A percentile compares a stretch with the other conserved stretches of the same genome.
Evolutionary conservation across 1,140 invertebrate species (phyloP).

Genomic region (Euwallacea similis): DNA sequence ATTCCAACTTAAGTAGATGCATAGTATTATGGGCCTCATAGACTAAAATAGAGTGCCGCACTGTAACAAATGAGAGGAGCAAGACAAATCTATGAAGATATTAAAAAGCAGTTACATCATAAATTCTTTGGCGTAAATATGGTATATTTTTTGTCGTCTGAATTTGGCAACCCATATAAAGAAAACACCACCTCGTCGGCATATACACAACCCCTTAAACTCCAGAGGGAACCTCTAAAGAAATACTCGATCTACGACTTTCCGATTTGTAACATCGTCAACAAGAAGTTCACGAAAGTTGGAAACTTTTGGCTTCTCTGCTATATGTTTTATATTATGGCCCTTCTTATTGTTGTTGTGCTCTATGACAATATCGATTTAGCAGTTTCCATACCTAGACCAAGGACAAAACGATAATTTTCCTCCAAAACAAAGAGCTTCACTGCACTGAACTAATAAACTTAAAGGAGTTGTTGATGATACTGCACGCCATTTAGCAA

Average conservation of each 20-base stretch:
- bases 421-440: too few relatives aligned
- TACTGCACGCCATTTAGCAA: too few relatives aligned
- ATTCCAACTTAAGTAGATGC: too few relatives aligned
- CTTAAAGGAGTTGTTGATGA: too few relatives aligned
- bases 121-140: too few relatives aligned
- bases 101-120: too few relatives aligned
- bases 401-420: background rate
- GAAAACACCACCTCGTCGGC: constrained; percentile 51
- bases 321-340: constrained; percentile 13
- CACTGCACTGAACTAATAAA: too few relatives aligned
- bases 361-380: constrained; percentile 3
- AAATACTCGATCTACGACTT: constrained; percentile 53
- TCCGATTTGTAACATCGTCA: constrained; percentile 51
- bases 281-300: constrained; percentile 34
- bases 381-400: constrained; percentile 1
- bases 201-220: constrained; percentile 41
- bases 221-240: constrained; percentile 50
- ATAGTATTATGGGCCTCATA: too few relatives aligned
- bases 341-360: background rate
- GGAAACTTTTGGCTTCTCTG: constrained; percentile 7
- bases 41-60: too few relatives aligned
- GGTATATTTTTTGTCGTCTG: too few relatives aligned
- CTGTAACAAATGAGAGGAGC: too few relatives aligned
- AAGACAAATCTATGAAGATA: too few relatives aligned
- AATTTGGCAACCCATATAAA: constrained; percentile 43